These are phyloP conservation scores for Varecia variegata DNA, from an alignment of 2,797 vertebrate species.

Conservation along the genomic window DNA sequence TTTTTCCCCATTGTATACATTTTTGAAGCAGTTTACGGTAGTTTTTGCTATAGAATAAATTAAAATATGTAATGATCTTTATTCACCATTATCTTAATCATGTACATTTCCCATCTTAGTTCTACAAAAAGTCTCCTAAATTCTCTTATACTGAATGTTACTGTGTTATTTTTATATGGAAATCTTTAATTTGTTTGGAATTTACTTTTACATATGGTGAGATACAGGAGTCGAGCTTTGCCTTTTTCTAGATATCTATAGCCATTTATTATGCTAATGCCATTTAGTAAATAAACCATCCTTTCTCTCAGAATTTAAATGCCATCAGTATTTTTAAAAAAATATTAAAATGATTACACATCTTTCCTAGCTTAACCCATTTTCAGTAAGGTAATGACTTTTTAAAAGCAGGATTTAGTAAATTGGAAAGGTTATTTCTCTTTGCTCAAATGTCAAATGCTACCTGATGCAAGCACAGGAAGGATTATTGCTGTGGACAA, in stretches of 20 bases:
- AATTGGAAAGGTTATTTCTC: conserved; percentile 67
- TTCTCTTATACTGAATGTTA: not conserved
- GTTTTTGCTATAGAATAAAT: not conserved
- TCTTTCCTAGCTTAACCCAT: conserved; percentile 64
- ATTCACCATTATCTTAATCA: not conserved
- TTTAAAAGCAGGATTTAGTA: conserved; percentile 72
- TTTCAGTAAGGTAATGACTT: conserved; percentile 65
- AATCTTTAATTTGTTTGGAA: not conserved
- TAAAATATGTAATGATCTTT: not conserved
- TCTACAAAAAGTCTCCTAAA: not conserved
- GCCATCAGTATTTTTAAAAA: conserved; percentile 55
- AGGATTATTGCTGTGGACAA: conserved; percentile 51
- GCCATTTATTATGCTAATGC: conserved; percentile 52
- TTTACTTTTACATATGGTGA: conserved; percentile 15
- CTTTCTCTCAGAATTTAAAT: conserved; percentile 56
- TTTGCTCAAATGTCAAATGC: conserved; percentile 64
- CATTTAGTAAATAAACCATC: conserved; percentile 48
- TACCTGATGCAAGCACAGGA: conserved; percentile 35
- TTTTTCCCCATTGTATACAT: not conserved
- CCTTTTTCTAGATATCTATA: conserved; percentile 20
- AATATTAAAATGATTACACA: conserved; percentile 61
- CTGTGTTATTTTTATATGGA: not conserved
- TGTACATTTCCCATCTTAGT: not conserved
- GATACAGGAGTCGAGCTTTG: not conserved
- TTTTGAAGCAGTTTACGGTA: not conserved